A percentile compares a stretch with the other conserved stretches of the same genome.
Conservation (phyloP, 2,888 invertebrate genomes). For the Aporophyla lueneburgensis region DNA sequence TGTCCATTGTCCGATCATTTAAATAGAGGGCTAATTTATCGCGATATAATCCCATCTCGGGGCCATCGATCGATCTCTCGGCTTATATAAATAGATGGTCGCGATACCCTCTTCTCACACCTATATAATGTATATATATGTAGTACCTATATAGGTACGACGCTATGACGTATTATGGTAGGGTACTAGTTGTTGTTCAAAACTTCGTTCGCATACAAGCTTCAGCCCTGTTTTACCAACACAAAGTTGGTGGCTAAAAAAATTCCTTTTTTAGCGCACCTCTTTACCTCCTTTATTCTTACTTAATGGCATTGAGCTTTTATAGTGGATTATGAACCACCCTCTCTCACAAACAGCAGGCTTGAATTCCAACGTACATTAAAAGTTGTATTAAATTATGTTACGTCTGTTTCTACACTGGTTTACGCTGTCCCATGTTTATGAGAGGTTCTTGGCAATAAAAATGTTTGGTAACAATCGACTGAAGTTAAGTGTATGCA, state of each 20-base stretch:
- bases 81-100: constrained; percentile 47
- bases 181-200: background rate
- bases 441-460: background rate
- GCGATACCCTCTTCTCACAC: constrained; percentile 36
- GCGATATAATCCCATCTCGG: constrained; percentile 14
- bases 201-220: too few relatives aligned
- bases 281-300: background rate
- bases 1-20: constrained; percentile 19
- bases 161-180: constrained; percentile 8
- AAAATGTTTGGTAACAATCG: background rate
- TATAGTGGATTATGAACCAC: background rate
- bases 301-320: background rate
- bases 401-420: background rate
- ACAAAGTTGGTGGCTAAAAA: background rate
- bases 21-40: constrained; percentile 39
- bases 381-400: background rate
- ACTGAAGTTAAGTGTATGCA: background rate
- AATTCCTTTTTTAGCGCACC: background rate
- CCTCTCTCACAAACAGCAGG: background rate
- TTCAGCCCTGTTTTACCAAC: background rate
- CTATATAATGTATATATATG: constrained; percentile 21
- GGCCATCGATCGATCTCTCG: constrained; percentile 36
- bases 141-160: background rate
- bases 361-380: too few relatives aligned
- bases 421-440: background rate